Percentiles rank a stretch among this genome's conserved stretches.
Evolutionary conservation across 2,797 vertebrate genomes (phyloP).

Genomic region (Balearica regulorum): DNA sequence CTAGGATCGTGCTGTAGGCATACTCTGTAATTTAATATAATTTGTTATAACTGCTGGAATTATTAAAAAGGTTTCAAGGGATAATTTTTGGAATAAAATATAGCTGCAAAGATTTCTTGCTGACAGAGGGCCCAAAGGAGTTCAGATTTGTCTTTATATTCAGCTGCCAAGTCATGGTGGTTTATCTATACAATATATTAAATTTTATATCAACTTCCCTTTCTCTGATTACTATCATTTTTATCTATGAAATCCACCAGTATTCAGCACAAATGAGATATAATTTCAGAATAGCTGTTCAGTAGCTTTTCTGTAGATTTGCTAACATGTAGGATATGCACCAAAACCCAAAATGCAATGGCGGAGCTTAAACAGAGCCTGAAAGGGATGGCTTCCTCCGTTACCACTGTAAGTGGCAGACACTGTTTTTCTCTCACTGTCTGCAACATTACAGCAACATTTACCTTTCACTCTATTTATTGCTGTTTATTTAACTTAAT

Average conservation of each 20-base stretch:
- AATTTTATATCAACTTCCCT: neutral
- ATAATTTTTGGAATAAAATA: neutral
- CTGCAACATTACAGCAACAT: neutral
- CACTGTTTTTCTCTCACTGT: neutral
- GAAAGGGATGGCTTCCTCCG: neutral
- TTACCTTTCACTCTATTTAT: neutral
- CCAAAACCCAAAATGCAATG: neutral
- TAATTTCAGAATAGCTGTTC: neutral
- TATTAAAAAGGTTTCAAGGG: constrained; percentile 24
- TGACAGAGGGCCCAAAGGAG: neutral
- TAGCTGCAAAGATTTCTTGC: neutral
- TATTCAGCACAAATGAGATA: neutral
- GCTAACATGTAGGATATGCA: neutral
- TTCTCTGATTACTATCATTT: neutral
- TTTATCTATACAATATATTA: neutral
- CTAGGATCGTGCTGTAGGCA: neutral
- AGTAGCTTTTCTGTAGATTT: neutral
- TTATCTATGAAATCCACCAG: neutral
- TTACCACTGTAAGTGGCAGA: neutral
- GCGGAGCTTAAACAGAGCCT: neutral
- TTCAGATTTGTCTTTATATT: constrained; percentile 30
- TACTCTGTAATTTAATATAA: constrained; percentile 3
- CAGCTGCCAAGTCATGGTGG: neutral
- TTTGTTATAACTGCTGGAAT: constrained; percentile 11
- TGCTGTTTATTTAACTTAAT: neutral